Evolutionary conservation across 2,888 invertebrate genomes (phyloP).

Genomic region (Lysandra coridon): DNA sequence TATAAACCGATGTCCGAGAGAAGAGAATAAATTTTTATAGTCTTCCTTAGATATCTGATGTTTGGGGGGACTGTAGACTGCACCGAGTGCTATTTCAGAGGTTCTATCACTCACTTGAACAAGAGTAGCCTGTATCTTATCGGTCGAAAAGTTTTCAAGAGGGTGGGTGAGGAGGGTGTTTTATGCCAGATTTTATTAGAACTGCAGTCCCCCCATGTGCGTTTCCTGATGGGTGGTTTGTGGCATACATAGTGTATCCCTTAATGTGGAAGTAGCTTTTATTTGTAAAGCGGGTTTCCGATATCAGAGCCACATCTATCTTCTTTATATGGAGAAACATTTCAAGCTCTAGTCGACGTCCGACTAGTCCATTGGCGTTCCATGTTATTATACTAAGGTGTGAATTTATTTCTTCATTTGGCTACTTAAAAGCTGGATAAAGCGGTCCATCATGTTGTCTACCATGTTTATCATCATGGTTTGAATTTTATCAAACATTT

Average conservation of each 20-base stretch:
- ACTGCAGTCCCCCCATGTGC: background rate
- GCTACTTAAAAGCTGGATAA: background rate
- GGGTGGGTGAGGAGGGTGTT: background rate
- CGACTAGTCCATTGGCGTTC: constrained; percentile 23
- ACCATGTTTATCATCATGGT: background rate
- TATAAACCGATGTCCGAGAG: too few species aligned
- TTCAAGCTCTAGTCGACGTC: constrained; percentile 30
- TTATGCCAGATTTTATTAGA: background rate
- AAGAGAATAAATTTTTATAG: too few species aligned
- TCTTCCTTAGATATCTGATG: background rate
- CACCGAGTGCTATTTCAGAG: too few species aligned
- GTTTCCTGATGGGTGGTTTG: constrained; percentile 10
- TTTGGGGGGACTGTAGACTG: background rate
- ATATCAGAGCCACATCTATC: constrained; percentile 33
- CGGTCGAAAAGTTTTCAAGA: background rate
- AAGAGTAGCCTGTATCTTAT: constrained; percentile 20
- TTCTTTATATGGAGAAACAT: constrained; percentile 22
- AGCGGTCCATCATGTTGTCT: constrained; percentile 10
- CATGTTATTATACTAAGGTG: constrained; percentile 31
- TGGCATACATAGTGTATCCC: background rate
- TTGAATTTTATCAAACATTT: background rate
- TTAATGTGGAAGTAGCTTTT: background rate
- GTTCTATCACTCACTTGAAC: background rate
- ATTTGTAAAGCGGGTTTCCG: constrained; percentile 24
- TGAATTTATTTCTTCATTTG: background rate